These are phyloP conservation scores for Lichenostomus cassidix DNA, from an alignment of 2,113 vertebrate genomes.

Conservation along the genomic window DNA sequence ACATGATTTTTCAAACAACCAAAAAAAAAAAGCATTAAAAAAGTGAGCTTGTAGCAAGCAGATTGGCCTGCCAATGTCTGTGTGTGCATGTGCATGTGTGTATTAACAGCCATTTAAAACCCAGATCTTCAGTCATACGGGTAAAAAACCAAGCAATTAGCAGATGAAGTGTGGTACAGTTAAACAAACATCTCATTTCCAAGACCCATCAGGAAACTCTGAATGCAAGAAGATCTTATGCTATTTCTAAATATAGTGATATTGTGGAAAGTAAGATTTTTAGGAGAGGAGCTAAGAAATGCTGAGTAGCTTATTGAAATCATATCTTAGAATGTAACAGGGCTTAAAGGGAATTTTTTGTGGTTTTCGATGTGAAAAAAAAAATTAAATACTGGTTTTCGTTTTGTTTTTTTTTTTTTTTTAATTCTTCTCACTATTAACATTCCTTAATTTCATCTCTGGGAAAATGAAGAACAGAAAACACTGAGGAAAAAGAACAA, in stretches of 20 bases:
- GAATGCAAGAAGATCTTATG: background rate
- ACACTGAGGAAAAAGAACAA: background rate
- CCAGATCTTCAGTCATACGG: background rate
- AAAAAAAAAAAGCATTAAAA: background rate
- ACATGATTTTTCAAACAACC: constrained; percentile 50
- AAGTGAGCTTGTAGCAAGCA: background rate
- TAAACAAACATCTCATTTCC: constrained; percentile 30
- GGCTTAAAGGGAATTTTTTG: background rate
- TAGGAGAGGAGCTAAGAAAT: background rate
- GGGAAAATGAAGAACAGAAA: background rate
- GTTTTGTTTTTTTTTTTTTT: background rate
- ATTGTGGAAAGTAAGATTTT: background rate
- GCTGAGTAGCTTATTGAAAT: background rate
- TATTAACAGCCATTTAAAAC: background rate
- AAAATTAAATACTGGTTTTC: background rate
- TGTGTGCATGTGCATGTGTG: background rate
- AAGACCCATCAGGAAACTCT: background rate
- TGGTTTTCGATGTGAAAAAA: background rate
- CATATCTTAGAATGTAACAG: background rate
- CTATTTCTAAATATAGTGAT: background rate
- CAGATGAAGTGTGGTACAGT: background rate
- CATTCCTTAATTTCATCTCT: background rate
- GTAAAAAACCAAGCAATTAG: background rate
- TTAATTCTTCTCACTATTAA: background rate
- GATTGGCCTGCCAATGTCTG: background rate